Base-by-base conservation (phyloP, 2,113 vertebrate genomes). In the Salvelinus fontinalis region DNA sequence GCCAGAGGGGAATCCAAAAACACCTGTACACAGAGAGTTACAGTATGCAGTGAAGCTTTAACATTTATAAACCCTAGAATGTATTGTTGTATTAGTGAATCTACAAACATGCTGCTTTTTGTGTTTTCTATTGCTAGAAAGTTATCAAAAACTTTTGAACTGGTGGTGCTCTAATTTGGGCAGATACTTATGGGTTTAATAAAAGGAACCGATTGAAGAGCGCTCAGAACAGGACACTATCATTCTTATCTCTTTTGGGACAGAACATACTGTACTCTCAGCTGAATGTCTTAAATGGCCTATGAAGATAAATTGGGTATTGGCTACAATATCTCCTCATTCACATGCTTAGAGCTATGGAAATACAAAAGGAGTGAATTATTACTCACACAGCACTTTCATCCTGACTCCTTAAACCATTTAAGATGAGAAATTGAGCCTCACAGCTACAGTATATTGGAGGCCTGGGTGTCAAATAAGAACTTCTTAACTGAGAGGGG, bases 351-450 rank as follows among this genome's bases (percentile, higher is more conserved):
- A 60, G 67, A 68, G 67, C 31, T 34, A 68, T 68, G 27, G 67
- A 68, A 68, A 68, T 68, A 68, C 67, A 68, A 68, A 44, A 54
- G 11, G 16, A 57, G 49, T 29, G 18, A 72, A 29, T 31, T 59
- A 71, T 71, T 49, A 54, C 70, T 57, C 44, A 72, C 51, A 72
- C 7, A 72, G 70, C 70, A 59, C 70, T 72, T 57, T 72, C 51
- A 72, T 29, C 24, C 22, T 60, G 70, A 59, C 51, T 54, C 27
- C 49, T 54, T 26, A 20, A 72, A 72, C 70, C 49, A 57, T 57
- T 71, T 71, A 18, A 59, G 27, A 59, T 57, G 27, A 59, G 26
- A 57, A 60, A 72, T 59, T 27, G 27, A 72, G 70, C 70, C 70
- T 72, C 27, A 29, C 24, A 72, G 70, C 70, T 13, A 72, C 16